A percentile compares a stretch with the other conserved stretches of the same genome.
Conservation (phyloP, 2,113 vertebrate genomes). For the Silurus glanis region DNA sequence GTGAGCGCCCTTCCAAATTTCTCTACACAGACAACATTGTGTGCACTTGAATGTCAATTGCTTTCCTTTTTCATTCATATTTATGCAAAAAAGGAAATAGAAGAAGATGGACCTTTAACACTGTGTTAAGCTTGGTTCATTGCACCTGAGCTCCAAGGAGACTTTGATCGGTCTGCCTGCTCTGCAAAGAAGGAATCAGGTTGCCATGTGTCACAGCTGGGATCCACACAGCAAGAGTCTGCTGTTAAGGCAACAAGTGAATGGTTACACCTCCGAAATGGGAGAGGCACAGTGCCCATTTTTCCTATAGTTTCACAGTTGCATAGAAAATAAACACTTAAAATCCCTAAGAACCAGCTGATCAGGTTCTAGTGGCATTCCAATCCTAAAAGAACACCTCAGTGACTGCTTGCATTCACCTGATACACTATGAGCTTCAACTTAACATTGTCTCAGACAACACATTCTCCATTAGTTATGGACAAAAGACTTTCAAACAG, state of each 20-base stretch:
- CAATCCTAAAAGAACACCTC: neutral
- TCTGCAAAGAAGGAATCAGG: constrained; percentile 35
- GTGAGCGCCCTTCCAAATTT: neutral
- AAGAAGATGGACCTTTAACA: constrained; percentile 45
- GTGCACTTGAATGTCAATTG: neutral
- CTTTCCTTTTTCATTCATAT: neutral
- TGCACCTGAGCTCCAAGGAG: constrained; percentile 46
- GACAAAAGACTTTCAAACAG: constrained; percentile 24
- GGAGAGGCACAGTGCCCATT: constrained; percentile 42
- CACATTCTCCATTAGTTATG: constrained; percentile 35
- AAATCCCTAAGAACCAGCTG: constrained; percentile 13
- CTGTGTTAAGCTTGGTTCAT: constrained; percentile 1
- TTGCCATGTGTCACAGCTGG: constrained; percentile 44
- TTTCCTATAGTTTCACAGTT: neutral
- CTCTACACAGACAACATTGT: neutral
- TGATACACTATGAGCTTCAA: constrained; percentile 11
- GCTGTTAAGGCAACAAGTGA: constrained; percentile 44
- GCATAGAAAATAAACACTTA: constrained; percentile 23
- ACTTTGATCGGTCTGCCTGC: constrained; percentile 53
- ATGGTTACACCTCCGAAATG: constrained; percentile 47
- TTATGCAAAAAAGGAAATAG: constrained; percentile 20
- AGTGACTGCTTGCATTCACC: constrained; percentile 16
- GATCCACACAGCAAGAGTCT: constrained; percentile 41
- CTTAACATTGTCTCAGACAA: constrained; percentile 10
- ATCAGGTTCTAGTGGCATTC: constrained; percentile 17